These are phyloP conservation scores for Drosophila dives DNA, from an alignment of 2,888 invertebrate species.

Conservation along the genomic window DNA sequence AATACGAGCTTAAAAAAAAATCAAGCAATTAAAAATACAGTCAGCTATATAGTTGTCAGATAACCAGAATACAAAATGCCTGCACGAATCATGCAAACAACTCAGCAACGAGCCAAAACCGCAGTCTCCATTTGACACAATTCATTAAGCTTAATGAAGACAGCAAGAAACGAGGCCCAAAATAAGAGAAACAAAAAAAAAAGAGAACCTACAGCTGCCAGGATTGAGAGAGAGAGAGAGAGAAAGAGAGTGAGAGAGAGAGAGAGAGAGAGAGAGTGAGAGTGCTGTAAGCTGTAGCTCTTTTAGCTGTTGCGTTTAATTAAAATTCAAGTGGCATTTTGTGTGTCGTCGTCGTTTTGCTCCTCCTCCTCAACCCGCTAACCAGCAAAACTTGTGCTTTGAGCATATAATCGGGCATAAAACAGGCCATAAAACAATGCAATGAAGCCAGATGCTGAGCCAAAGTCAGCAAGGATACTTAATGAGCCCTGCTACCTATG, in stretches of 20 bases:
- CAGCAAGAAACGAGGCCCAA: constrained; percentile 45
- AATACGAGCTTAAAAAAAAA: constrained; percentile 34
- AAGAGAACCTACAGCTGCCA: constrained; percentile 23
- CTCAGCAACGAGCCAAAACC: constrained; percentile 48
- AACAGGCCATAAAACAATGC: constrained; percentile 77
- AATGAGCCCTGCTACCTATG: constrained; percentile 60
- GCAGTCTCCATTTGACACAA: constrained; percentile 73
- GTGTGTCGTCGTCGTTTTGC: constrained; percentile 58
- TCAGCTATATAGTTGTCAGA: constrained; percentile 27
- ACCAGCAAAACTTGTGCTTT: constrained; percentile 69
- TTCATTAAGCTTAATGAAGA: constrained; percentile 83
- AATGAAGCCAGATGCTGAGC: constrained; percentile 36
- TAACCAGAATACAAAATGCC: constrained; percentile 26
- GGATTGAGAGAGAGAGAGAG: background rate
- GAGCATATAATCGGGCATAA: constrained; percentile 78
- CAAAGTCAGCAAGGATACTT: constrained; percentile 44
- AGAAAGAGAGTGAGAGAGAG: background rate
- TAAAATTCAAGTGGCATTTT: constrained; percentile 82
- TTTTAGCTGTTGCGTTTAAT: constrained; percentile 81
- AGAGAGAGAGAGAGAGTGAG: background rate
- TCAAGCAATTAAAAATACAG: constrained; percentile 31
- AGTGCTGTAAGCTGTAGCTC: constrained; percentile 17
- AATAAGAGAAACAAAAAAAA: constrained; percentile 52
- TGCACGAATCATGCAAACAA: constrained; percentile 15
- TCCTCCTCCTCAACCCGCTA: constrained; percentile 19